phyloP scores from a whole-genome alignment of 2,113 vertebrate genomes.

The Heterotilapia buettikoferi region DNA sequence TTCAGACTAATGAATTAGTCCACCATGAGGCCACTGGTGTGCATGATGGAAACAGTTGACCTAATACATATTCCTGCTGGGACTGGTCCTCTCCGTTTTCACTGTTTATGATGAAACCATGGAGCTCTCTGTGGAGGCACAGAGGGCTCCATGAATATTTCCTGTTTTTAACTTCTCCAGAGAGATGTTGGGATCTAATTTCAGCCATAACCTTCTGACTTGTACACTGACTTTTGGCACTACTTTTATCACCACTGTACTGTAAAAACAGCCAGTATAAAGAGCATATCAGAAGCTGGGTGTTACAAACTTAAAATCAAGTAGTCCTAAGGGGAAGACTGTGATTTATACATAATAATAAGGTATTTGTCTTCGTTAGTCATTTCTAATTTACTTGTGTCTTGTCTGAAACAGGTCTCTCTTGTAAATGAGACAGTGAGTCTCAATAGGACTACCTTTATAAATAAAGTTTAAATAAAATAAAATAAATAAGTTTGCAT shows the following conservation, averaged over 20 bases:
- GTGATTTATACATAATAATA: not conserved
- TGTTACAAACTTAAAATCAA: not conserved
- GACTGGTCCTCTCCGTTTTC: not conserved
- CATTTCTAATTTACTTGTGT: not conserved
- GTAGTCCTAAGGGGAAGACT: not conserved
- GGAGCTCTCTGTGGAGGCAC: not conserved
- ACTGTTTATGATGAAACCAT: not conserved
- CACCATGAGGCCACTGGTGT: not conserved
- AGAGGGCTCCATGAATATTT: not conserved
- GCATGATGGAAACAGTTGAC: slow-evolving; percentile 24
- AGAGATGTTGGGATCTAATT: not conserved
- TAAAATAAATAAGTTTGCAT: not conserved
- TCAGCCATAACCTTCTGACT: not conserved
- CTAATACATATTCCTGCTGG: slow-evolving; percentile 27
- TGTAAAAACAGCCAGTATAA: not conserved
- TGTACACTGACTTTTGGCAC: not conserved
- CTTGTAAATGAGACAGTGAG: not conserved
- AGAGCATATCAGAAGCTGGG: not conserved
- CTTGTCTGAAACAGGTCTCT: not conserved
- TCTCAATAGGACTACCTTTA: not conserved
- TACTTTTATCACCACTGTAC: not conserved
- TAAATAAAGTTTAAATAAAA: not conserved
- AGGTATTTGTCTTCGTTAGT: fast-evolving
- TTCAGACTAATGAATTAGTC: slow-evolving; percentile 13
- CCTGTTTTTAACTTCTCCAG: not conserved